Base-by-base conservation (phyloP, 30 jellyfish, hydroid and myxozoan species). In the Cassiopea andromeda region DNA sequence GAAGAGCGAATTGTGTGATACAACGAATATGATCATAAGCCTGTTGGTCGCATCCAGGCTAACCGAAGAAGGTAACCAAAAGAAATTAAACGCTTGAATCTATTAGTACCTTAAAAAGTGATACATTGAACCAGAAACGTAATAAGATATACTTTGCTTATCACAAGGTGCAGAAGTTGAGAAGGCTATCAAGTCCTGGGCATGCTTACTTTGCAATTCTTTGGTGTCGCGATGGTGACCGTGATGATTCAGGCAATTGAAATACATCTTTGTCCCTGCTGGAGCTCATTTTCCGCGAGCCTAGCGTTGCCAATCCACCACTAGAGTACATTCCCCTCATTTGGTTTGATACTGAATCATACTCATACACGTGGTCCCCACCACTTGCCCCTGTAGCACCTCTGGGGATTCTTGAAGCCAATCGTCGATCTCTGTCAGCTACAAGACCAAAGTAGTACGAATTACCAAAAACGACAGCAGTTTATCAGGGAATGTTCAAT, bases 201-300 rank as follows among this genome's bases (percentile, higher is more conserved):
- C 76, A 78, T 50, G 77, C 81, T 78, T 69, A 88, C 87, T 88
- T 88, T 2, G 91, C 59, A 10, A 88, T 78, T 49, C 95, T 79
- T 73, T 88, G 95, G 79, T 88, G 95, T 43, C 95, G 67, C 48
- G 95, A 88, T 15, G 95, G 95, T 46, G 95, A 88, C 75, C 95
- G 90, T n/a, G 95, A 59, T 1, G 95, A 88, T 10, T 88, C 95
- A 14, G 95, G 91, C 77, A 88, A 69, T 14, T 44, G 95, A 72
- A 88, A 88, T 9, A 82, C 85, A 46, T 88, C 95, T 75, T 74
- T 88, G 77, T 88, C 95, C 49, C 93, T 19, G 44, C 90, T 49
- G 15, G 90, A 79, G 72, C 95, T 88, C 82, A 80, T 69, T 50
- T 80, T 79, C 19, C 95, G 82, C 4, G 93, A 85, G 3, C 94